These are phyloP conservation scores for Coturnix japonica DNA, from an alignment of 2,113 vertebrate species.

Conservation along the genomic window DNA sequence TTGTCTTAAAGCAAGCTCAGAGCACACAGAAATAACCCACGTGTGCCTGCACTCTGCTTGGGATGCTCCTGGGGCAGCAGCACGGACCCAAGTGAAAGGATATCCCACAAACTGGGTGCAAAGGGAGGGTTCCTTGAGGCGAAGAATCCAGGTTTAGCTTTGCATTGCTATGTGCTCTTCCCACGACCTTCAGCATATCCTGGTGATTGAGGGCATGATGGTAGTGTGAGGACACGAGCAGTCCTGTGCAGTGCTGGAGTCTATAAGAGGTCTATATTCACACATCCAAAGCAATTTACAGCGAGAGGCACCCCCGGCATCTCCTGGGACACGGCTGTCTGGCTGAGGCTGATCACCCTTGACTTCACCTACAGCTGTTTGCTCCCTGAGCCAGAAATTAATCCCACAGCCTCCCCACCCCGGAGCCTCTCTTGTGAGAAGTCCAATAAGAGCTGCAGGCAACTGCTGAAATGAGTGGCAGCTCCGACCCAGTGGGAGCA, in stretches of 20 bases:
- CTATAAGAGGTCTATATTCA: constrained; percentile 29
- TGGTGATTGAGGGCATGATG: background rate
- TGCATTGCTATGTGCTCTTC: background rate
- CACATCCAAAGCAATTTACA: constrained; percentile 54
- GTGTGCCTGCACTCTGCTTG: background rate
- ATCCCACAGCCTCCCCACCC: background rate
- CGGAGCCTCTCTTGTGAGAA: rapidly evolving
- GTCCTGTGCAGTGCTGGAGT: background rate
- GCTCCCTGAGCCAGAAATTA: background rate
- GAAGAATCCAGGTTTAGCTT: background rate
- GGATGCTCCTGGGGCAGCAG: background rate
- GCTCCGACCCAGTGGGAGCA: rapidly evolving
- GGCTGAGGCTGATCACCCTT: constrained; percentile 57
- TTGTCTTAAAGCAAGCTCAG: background rate
- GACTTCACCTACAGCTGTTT: constrained; percentile 51
- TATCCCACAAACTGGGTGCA: background rate
- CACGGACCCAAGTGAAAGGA: background rate
- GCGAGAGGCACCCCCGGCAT: constrained; percentile 16
- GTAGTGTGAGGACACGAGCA: background rate
- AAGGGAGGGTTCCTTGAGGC: rapidly evolving
- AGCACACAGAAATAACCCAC: background rate
- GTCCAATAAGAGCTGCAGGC: background rate
- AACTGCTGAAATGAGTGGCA: background rate
- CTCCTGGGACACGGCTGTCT: constrained; percentile 29
- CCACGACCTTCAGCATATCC: background rate